These are phyloP conservation scores for Toxotes lorentzi DNA, from an alignment of 2,797 vertebrate genomes.

Conservation along the genomic window DNA sequence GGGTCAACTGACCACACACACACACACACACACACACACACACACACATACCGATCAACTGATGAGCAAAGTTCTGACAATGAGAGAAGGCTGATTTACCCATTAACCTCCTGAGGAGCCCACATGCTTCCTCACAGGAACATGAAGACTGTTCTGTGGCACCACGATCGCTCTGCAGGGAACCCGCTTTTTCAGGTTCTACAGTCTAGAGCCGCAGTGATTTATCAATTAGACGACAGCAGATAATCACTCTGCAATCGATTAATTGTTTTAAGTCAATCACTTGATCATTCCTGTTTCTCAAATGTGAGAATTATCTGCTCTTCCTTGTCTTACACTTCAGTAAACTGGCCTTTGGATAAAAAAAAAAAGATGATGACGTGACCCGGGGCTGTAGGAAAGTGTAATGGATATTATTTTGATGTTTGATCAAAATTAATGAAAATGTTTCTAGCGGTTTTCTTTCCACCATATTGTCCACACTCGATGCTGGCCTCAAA, in stretches of 20 bases:
- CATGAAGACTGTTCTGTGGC: not conserved
- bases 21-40: constrained; percentile 1
- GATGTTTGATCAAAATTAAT: not conserved
- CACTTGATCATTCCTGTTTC: not conserved
- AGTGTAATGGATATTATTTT: no score
- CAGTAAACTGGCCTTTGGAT: no score
- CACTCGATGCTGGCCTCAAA: not conserved
- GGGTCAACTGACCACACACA: constrained; percentile 49
- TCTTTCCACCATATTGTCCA: constrained; percentile 1
- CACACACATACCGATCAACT: not conserved
- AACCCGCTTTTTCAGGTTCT: not conserved
- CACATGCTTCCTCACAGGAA: constrained; percentile 22
- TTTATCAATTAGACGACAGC: not conserved
- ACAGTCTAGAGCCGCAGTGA: not conserved
- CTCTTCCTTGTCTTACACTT: no score
- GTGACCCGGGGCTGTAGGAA: no score
- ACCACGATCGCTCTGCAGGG: not conserved
- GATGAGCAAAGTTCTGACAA: constrained; percentile 51
- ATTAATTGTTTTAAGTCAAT: not conserved
- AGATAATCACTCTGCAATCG: no score
- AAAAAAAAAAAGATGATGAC: no score
- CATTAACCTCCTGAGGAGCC: constrained; percentile 9
- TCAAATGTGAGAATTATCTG: not conserved
- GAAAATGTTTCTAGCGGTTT: constrained; percentile 12
- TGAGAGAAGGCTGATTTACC: not conserved